Evolutionary conservation across 35 echinoderm and acorn worm genomes (phyloP).

Genomic region (Heliocidaris tuberculata): DNA sequence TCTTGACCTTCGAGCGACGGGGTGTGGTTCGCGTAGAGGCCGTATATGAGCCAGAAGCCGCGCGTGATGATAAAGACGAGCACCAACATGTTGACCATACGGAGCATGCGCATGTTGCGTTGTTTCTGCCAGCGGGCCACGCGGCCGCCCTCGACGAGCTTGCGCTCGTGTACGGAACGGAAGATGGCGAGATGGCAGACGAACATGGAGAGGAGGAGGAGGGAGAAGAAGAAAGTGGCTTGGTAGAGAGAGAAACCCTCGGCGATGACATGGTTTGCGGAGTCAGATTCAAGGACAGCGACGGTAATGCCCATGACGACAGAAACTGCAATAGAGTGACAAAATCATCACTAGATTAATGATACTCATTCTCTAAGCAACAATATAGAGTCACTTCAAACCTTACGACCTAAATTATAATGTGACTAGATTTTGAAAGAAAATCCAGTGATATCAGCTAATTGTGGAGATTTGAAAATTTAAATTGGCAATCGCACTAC

Average conservation of each 20-base stretch:
- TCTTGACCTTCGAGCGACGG: neutral
- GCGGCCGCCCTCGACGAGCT: conserved; percentile 24
- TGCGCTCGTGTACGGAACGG: conserved; percentile 7
- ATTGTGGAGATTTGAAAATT: too few relatives aligned
- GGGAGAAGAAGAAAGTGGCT: neutral
- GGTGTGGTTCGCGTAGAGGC: neutral
- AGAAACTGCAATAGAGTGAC: neutral
- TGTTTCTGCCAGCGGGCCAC: conserved; percentile 33
- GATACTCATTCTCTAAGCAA: too few relatives aligned
- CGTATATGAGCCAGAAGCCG: conserved; percentile 29
- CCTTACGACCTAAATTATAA: too few relatives aligned
- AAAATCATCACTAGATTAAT: neutral
- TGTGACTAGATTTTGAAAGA: too few relatives aligned
- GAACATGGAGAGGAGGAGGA: neutral
- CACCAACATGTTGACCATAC: conserved; percentile 20
- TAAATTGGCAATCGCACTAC: too few relatives aligned
- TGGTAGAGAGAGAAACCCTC: conserved; percentile 22
- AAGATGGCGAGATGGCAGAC: conserved; percentile 3
- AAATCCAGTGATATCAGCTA: too few relatives aligned
- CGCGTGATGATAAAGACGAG: neutral
- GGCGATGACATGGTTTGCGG: neutral
- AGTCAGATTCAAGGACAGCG: neutral
- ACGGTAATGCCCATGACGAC: neutral
- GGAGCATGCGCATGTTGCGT: conserved; percentile 33
- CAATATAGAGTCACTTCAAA: too few relatives aligned